These are phyloP conservation scores for Drymonia ruficornis DNA, from an alignment of 2,888 invertebrate species.

Conservation along the genomic window DNA sequence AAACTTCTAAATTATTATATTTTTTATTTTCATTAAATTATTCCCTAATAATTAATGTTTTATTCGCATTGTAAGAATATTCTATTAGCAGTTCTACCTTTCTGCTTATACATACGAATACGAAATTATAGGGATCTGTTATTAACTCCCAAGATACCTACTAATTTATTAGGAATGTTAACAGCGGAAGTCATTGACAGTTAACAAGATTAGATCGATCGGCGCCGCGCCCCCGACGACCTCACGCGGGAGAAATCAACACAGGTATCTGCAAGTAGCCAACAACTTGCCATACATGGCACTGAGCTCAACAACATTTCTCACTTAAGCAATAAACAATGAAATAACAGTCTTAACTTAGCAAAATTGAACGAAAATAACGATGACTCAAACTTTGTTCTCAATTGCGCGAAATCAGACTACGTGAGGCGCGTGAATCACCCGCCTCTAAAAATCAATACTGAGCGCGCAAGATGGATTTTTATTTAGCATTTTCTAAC, in stretches of 20 bases:
- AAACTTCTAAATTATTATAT: too few species aligned
- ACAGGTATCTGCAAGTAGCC: too few species aligned
- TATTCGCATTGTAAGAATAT: too few species aligned
- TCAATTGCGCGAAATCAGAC: slow-evolving; percentile 64
- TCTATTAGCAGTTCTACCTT: too few species aligned
- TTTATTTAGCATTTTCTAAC: slow-evolving; percentile 24
- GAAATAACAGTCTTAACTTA: slow-evolving; percentile 34
- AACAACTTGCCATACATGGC: slow-evolving; percentile 19
- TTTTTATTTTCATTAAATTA: too few species aligned
- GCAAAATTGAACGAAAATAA: slow-evolving; percentile 57
- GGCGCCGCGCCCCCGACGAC: slow-evolving; percentile 29
- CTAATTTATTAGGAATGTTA: neutral
- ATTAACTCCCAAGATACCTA: too few species aligned
- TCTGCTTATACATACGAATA: too few species aligned
- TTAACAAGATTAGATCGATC: slow-evolving; percentile 27
- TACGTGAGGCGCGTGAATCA: slow-evolving; percentile 61
- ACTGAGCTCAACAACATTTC: slow-evolving; percentile 27
- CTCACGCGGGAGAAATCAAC: slow-evolving; percentile 1
- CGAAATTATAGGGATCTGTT: too few species aligned
- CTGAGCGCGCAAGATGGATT: slow-evolving; percentile 42
- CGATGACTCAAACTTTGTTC: slow-evolving; percentile 64
- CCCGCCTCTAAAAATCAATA: slow-evolving; percentile 79
- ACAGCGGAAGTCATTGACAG: slow-evolving; percentile 30
- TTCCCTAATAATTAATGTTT: too few species aligned
- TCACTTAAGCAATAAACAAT: slow-evolving; percentile 32